Conservation (phyloP, 2,113 vertebrate genomes). For the Podiceps cristatus region DNA sequence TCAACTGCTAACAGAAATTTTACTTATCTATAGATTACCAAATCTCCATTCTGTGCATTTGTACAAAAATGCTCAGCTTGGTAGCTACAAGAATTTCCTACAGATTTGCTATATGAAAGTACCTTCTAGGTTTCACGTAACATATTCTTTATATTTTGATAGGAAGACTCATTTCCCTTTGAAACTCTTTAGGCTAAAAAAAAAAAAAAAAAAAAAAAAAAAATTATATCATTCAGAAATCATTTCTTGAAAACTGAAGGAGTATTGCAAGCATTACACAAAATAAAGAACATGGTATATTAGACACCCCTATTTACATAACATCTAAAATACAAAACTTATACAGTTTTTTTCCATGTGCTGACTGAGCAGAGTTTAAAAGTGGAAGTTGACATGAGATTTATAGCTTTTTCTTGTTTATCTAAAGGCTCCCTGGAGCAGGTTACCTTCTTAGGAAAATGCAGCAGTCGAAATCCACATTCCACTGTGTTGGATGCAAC, state of each 20-base stretch:
- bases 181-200: background rate
- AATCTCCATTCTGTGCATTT: background rate
- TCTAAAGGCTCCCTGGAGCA: background rate
- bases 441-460: conserved; percentile 25
- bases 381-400: background rate
- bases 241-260: background rate
- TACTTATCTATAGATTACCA: background rate
- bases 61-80: background rate
- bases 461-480: background rate
- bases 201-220: too few species aligned
- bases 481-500: background rate
- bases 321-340: background rate
- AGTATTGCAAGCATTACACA: background rate
- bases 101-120: background rate
- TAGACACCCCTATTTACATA: background rate
- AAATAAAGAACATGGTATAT: background rate
- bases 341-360: background rate
- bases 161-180: background rate
- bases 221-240: background rate
- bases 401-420: background rate
- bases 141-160: background rate
- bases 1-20: background rate
- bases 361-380: background rate
- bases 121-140: background rate
- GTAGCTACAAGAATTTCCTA: background rate